Conservation (phyloP, 2,888 invertebrate genomes). For the Cartodere bifasciata region DNA sequence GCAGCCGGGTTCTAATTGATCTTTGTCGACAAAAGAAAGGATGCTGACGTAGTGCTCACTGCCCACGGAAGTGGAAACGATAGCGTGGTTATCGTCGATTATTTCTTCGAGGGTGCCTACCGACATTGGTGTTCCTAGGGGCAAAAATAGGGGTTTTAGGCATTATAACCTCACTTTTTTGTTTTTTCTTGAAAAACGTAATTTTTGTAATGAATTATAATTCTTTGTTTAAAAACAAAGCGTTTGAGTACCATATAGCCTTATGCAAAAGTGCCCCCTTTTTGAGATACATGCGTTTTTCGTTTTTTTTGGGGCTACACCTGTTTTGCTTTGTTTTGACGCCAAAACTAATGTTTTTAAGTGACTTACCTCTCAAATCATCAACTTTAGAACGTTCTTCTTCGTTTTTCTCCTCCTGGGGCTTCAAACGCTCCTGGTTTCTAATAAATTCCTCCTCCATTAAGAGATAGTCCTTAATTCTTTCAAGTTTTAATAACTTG, state of each 20-base stretch:
- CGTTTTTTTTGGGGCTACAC: no score
- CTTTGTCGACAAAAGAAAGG: slow-evolving; percentile 98
- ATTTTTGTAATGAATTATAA: no score
- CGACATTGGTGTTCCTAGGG: slow-evolving; percentile 91
- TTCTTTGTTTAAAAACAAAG: no score
- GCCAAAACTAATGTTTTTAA: no score
- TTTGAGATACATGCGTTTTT: no score
- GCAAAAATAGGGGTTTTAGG: no score
- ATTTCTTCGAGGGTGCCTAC: slow-evolving; percentile 99
- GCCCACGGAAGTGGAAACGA: slow-evolving; percentile 97
- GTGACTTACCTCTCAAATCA: slow-evolving; percentile 61
- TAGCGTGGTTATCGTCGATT: slow-evolving; percentile 99
- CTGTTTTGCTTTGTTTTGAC: no score
- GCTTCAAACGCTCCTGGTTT: slow-evolving; percentile 95
- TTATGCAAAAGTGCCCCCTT: no score
- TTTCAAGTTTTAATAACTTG: slow-evolving; percentile 86
- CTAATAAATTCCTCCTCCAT: slow-evolving; percentile 99
- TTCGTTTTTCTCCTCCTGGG: slow-evolving; percentile 98
- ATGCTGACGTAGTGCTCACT: slow-evolving; percentile 99
- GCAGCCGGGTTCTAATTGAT: slow-evolving; percentile 97
- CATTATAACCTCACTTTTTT: no score
- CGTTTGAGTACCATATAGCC: no score
- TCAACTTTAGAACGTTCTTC: slow-evolving; percentile 97
- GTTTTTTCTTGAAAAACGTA: no score
- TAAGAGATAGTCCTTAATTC: slow-evolving; percentile 95